phyloP scores from a whole-genome alignment of 2,888 invertebrate species.

The Yponomeuta sedellus region DNA sequence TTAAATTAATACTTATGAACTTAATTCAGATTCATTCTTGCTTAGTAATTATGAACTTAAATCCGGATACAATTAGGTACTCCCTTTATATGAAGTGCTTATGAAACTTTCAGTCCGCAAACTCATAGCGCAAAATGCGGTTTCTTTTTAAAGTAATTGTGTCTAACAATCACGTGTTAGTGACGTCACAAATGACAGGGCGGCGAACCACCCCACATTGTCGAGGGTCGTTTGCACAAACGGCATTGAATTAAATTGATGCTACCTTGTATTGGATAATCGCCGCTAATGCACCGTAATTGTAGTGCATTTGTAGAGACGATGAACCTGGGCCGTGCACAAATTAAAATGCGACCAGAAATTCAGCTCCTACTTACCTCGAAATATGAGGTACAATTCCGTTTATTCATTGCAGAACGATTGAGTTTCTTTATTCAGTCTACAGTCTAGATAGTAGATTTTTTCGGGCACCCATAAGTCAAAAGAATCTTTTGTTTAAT shows the following conservation, averaged over 20 bases:
- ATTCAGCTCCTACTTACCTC: background rate
- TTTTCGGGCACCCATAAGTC: no score
- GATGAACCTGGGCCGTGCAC: constrained; percentile 2
- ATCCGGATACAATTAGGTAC: no score
- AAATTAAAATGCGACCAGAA: background rate
- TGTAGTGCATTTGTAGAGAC: constrained; percentile 25
- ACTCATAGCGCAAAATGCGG: background rate
- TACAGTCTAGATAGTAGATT: no score
- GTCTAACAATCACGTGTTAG: constrained; percentile 2
- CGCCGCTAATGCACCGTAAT: constrained; percentile 49
- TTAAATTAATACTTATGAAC: no score
- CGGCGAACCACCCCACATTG: constrained; percentile 19
- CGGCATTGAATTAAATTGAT: constrained; percentile 59
- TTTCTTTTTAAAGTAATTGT: background rate
- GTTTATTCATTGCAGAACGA: no score
- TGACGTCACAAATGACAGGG: constrained; percentile 28
- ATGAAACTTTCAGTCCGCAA: background rate
- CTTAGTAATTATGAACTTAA: no score
- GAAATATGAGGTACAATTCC: no score
- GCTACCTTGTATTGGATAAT: constrained; percentile 44
- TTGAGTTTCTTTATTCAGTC: no score
- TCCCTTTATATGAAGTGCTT: no score
- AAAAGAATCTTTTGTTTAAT: no score
- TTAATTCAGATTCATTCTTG: no score
- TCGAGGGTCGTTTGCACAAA: constrained; percentile 42